Evolutionary conservation across 2,797 vertebrate genomes (phyloP).

Genomic region (Melanotaenia maccullochi): DNA sequence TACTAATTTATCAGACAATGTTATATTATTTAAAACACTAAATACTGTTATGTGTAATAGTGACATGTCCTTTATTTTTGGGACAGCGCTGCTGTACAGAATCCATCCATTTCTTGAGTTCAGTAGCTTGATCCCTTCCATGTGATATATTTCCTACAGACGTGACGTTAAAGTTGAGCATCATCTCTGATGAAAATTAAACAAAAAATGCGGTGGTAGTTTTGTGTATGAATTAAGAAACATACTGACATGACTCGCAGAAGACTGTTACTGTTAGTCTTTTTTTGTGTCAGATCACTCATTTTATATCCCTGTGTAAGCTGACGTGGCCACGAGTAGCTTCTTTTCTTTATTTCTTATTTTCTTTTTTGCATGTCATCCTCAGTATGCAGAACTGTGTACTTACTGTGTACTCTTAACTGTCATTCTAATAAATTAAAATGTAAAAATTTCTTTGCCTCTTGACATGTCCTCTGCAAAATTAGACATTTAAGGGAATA

Average conservation of each 20-base stretch:
- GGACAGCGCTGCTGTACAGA: constrained; percentile 1
- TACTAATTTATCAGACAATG: constrained; percentile 7
- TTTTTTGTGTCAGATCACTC: constrained; percentile 10
- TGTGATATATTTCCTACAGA: not conserved
- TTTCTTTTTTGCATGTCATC: constrained; percentile 62
- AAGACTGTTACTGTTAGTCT: constrained; percentile 54
- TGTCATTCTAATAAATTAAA: constrained; percentile 64
- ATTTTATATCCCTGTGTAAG: constrained; percentile 10
- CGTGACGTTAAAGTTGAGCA: not conserved
- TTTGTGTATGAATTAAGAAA: constrained; percentile 13
- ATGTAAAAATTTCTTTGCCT: constrained; percentile 17
- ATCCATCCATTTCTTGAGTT: not conserved
- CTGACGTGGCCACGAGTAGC: constrained; percentile 37
- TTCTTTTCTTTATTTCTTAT: constrained; percentile 12
- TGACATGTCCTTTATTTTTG: constrained; percentile 11
- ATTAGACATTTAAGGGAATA: not conserved
- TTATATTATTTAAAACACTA: constrained; percentile 16
- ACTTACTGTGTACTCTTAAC: constrained; percentile 24
- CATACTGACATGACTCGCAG: constrained; percentile 16
- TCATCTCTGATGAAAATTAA: constrained; percentile 1
- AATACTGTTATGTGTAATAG: constrained; percentile 24
- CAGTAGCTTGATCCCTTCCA: not conserved
- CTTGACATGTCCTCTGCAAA: not conserved
- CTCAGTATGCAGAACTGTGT: constrained; percentile 46
- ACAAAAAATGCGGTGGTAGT: not conserved